These are phyloP conservation scores for Drosophila yooni DNA, from an alignment of 2,888 invertebrate genomes.

Conservation along the genomic window DNA sequence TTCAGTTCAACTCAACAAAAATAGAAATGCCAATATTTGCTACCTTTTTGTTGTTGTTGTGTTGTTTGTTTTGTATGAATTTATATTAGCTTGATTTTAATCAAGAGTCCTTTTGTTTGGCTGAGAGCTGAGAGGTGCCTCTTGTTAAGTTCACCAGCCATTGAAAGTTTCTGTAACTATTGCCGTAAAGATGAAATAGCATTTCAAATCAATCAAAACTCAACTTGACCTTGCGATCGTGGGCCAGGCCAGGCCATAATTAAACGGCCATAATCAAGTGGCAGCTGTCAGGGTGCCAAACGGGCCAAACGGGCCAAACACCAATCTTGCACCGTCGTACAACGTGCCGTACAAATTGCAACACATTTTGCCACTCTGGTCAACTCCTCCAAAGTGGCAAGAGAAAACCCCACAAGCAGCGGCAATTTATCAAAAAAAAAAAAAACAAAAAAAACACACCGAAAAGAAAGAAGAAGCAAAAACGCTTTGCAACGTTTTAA, in stretches of 20 bases:
- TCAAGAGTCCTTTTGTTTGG: slow-evolving; percentile 5
- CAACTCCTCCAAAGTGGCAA: slow-evolving; percentile 27
- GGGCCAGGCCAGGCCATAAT: slow-evolving; percentile 52
- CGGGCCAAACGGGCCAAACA: slow-evolving; percentile 24
- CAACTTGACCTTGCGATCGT: slow-evolving; percentile 69
- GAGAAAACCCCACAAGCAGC: slow-evolving; percentile 51
- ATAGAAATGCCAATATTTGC: slow-evolving; percentile 4
- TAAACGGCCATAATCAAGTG: slow-evolving; percentile 52
- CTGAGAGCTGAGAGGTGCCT: not conserved
- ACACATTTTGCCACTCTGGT: slow-evolving; percentile 48
- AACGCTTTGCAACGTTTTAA: slow-evolving; percentile 66
- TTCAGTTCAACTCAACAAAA: slow-evolving; percentile 2
- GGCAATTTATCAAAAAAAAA: slow-evolving; percentile 63
- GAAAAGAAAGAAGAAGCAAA: slow-evolving; percentile 38
- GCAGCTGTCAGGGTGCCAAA: slow-evolving; percentile 50
- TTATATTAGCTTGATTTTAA: not conserved
- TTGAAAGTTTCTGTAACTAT: slow-evolving; percentile 8
- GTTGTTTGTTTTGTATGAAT: not conserved
- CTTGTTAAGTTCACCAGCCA: not conserved
- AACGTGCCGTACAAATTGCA: slow-evolving; percentile 46
- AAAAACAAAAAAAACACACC: slow-evolving; percentile 8
- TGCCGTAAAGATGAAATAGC: slow-evolving; percentile 48
- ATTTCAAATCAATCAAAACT: slow-evolving; percentile 73
- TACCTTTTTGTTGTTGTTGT: not conserved
- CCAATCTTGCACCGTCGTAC: slow-evolving; percentile 25